Evolutionary conservation across 2,888 invertebrate genomes (phyloP), one percentile per base, ranked within the genome.

Genomic region (Ichneumoninae sp.): DNA sequence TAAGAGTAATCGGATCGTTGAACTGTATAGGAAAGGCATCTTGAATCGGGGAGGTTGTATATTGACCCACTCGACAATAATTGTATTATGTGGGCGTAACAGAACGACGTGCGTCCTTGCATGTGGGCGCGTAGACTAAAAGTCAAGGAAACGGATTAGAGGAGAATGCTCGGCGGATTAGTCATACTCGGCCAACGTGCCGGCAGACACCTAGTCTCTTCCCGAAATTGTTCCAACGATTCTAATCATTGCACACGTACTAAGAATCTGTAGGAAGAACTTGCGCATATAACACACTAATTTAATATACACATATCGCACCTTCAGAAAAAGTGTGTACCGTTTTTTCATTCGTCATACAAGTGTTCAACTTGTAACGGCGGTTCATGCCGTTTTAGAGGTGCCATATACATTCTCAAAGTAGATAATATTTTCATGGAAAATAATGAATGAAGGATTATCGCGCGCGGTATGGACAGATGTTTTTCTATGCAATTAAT

Each of bases 21-120:
- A 19, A 54, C 22, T 54, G 13, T 13, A 26, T 26, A 26, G 8
- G 3, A 26, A 10, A 57, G 26, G 57, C 3, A 57, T 57, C 10
- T 13, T 26, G 7, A 4, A 4, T 57, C 57, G 26, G 26, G 10
- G 57, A 26, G 57, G 26, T 22, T 57, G 57, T 13, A 13, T 7
- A 54, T 57, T 26, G 8, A 4, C 57, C 57, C 26, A 57, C 40
- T 19, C 52, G 54, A 33, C 70, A 54, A 54, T 70, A 8, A 10
- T 16, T 50, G 1, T 54, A 54, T 52, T 26, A 57, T 54, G 19
- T 19, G 50, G 52, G 70, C 47, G 6, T 36, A 70, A 70, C 36
- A 36, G 36, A 52, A 52, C 70, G 70, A 70, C 70, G 70, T 70
- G 70, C 70, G 70, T 52, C 54, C 52, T 70, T 70, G 70, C 54